These are phyloP conservation scores for Nycticryphes semicollaris DNA, from an alignment of 2,113 vertebrate genomes.

Conservation along the genomic window DNA sequence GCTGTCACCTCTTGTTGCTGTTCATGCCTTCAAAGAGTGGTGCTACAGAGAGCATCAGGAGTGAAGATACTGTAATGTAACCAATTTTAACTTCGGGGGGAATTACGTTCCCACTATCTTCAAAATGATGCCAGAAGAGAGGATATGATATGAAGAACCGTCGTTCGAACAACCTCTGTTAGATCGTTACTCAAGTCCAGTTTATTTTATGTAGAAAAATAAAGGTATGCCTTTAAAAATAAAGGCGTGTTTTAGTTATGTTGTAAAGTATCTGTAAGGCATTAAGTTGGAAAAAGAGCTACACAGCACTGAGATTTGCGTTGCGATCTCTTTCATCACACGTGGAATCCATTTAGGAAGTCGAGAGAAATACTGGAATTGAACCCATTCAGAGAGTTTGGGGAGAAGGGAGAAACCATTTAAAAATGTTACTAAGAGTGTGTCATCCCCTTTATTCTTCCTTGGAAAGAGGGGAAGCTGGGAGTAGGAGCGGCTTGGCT, in stretches of 20 bases:
- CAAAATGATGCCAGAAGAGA: constrained; percentile 1
- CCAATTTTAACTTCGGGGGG: not conserved
- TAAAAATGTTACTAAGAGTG: not conserved
- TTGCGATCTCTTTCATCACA: not conserved
- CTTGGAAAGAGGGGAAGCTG: not conserved
- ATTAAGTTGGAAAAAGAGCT: constrained; percentile 19
- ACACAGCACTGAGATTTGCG: not conserved
- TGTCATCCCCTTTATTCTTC: not conserved
- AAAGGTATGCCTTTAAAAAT: not conserved
- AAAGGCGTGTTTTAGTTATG: not conserved
- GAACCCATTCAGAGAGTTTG: not conserved
- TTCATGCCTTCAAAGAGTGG: not conserved
- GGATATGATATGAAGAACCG: not conserved
- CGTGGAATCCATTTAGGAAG: not conserved
- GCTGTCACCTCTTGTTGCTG: not conserved
- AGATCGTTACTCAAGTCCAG: not conserved
- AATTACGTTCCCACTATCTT: not conserved
- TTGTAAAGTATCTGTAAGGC: not conserved
- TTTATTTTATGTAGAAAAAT: not conserved
- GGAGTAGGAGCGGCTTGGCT: not conserved
- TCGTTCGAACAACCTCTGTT: not conserved
- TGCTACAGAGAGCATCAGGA: not conserved
- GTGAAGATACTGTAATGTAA: not conserved
- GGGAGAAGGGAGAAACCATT: not conserved
- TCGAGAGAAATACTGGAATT: not conserved